Evolutionary conservation across 2,113 vertebrate genomes (phyloP).

Genomic region (Ceyx melanurus): DNA sequence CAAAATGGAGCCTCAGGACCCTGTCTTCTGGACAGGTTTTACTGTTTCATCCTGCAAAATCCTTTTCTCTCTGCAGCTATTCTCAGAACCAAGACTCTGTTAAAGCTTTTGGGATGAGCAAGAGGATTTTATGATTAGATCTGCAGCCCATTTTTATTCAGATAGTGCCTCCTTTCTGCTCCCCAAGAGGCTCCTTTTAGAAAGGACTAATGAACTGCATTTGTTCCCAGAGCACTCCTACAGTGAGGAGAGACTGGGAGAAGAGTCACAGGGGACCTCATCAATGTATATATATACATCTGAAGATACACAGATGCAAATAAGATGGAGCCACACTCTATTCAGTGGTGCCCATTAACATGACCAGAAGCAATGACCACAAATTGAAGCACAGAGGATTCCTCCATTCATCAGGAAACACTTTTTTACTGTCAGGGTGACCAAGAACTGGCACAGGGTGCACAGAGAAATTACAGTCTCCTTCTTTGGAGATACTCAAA

Average conservation of each 20-base stretch:
- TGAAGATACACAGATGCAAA: neutral
- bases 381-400: neutral
- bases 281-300: too few relatives aligned
- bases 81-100: neutral
- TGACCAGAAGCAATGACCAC: neutral
- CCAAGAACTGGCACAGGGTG: neutral
- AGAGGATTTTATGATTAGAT: neutral
- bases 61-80: neutral
- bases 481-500: neutral
- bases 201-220: neutral
- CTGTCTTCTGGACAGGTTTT: neutral
- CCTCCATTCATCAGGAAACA: neutral
- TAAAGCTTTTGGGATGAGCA: neutral
- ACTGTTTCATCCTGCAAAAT: neutral
- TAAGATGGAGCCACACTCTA: neutral
- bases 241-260: neutral
- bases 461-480: neutral
- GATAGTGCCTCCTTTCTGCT: neutral
- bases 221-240: neutral
- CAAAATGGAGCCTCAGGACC: neutral
- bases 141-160: neutral
- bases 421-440: too few relatives aligned
- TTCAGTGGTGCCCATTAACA: neutral
- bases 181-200: neutral
- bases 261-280: neutral